Conservation (phyloP, 2,888 invertebrate genomes). For the Chaetogeoica ovagalla region DNA sequence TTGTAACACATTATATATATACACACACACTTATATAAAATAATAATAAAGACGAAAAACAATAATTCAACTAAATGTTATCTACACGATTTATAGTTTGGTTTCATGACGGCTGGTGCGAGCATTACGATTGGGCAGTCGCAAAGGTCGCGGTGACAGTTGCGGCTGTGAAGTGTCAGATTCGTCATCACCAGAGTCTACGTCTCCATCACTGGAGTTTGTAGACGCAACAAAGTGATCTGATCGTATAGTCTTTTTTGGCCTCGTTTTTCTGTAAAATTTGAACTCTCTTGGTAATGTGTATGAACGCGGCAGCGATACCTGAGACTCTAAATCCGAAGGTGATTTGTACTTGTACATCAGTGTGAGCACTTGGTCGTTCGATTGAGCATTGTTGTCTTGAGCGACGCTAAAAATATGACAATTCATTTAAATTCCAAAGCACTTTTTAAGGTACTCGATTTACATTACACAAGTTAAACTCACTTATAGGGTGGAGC, state of each 20-base stretch:
- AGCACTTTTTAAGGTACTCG: neutral
- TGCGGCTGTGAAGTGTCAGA: slow-evolving; percentile 61
- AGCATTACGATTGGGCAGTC: slow-evolving; percentile 57
- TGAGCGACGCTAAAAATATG: slow-evolving; percentile 1
- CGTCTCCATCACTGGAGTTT: slow-evolving; percentile 85
- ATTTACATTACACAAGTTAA: neutral
- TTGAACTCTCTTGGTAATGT: slow-evolving; percentile 84
- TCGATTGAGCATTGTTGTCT: slow-evolving; percentile 22
- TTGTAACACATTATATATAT: too few species aligned
- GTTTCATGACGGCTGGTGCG: slow-evolving; percentile 63
- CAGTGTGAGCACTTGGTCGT: slow-evolving; percentile 54
- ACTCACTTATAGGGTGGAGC: slow-evolving; percentile 57
- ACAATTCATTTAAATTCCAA: too few species aligned
- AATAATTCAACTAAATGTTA: slow-evolving; percentile 17
- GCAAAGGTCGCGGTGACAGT: slow-evolving; percentile 60
- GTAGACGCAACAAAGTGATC: slow-evolving; percentile 78
- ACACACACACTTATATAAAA: too few species aligned
- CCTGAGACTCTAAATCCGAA: slow-evolving; percentile 72
- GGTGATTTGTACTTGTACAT: slow-evolving; percentile 64
- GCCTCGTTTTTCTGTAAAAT: slow-evolving; percentile 68
- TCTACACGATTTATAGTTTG: slow-evolving; percentile 61
- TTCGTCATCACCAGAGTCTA: slow-evolving; percentile 79
- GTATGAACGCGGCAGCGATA: slow-evolving; percentile 81
- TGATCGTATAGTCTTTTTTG: slow-evolving; percentile 66
- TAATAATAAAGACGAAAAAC: slow-evolving; percentile 8